These are phyloP conservation scores for Sternarchorhynchus goeldii DNA, from an alignment of 2,797 vertebrate species.

Conservation along the genomic window DNA sequence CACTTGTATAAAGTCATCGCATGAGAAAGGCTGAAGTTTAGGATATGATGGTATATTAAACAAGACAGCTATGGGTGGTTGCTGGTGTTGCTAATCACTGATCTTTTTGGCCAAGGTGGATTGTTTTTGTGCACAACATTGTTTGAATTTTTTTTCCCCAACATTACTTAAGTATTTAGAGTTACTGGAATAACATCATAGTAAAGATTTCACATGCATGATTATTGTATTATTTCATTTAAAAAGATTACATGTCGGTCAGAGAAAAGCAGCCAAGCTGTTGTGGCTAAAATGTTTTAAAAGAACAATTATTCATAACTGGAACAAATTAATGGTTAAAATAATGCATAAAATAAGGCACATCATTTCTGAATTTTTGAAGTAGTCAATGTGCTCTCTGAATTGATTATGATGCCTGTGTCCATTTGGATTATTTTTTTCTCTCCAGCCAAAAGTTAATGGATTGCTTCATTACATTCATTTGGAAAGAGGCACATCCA, in stretches of 20 bases:
- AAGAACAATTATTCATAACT: slow-evolving; percentile 53
- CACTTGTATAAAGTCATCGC: slow-evolving; percentile 17
- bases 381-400: slow-evolving; percentile 18
- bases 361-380: slow-evolving; percentile 24
- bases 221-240: slow-evolving; percentile 19
- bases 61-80: background rate
- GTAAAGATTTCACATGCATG: slow-evolving; percentile 6
- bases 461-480: slow-evolving; percentile 41
- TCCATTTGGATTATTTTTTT: slow-evolving; percentile 35
- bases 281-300: slow-evolving; percentile 33
- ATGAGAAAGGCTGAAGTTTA: background rate
- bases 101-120: background rate
- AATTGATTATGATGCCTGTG: slow-evolving; percentile 34
- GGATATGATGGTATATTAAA: background rate
- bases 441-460: slow-evolving; percentile 45
- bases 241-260: slow-evolving; percentile 28
- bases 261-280: slow-evolving; percentile 28
- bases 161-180: slow-evolving; percentile 9
- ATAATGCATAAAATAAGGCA: slow-evolving; percentile 44
- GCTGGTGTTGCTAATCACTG: background rate
- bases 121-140: background rate
- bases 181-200: slow-evolving; percentile 8
- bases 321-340: slow-evolving; percentile 41
- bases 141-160: background rate
- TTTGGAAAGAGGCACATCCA: slow-evolving; percentile 26